Conservation (phyloP, 2,797 vertebrate species). For the Acipenser oxyrinchus region DNA sequence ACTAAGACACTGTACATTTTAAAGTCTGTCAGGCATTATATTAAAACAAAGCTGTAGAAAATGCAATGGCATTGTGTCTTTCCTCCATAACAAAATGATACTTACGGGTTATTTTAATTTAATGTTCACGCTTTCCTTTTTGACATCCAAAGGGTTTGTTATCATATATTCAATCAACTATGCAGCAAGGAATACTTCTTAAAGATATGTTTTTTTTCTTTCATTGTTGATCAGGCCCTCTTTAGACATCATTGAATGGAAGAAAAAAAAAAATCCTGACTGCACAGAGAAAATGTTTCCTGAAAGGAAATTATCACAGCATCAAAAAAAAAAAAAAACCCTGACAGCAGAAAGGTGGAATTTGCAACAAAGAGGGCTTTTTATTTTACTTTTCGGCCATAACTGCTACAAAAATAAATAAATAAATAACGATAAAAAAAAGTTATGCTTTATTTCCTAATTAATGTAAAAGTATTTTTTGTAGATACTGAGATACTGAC, state of each 20-base stretch:
- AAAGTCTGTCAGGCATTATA: constrained; percentile 15
- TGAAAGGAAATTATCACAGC: constrained; percentile 31
- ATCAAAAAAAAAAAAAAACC: constrained; percentile 38
- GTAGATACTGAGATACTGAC: constrained; percentile 34
- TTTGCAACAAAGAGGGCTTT: constrained; percentile 38
- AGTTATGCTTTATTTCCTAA: constrained; percentile 36
- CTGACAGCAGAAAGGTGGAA: constrained; percentile 49
- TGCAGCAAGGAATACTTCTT: constrained; percentile 39
- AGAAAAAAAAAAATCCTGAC: constrained; percentile 14
- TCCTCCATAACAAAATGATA: constrained; percentile 15
- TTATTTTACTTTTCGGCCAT: constrained; percentile 43
- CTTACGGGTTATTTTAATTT: constrained; percentile 14
- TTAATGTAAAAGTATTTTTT: constrained; percentile 38
- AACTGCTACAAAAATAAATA: constrained; percentile 61
- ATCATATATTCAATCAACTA: constrained; percentile 39
- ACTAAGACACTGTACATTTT: background rate
- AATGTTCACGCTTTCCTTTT: constrained; percentile 20
- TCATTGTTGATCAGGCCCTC: constrained; percentile 47
- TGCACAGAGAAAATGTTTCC: constrained; percentile 22
- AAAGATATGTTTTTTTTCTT: constrained; percentile 31
- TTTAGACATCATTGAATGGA: constrained; percentile 23
- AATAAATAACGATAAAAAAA: too few relatives aligned
- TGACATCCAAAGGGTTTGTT: constrained; percentile 31
- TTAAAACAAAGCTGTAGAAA: constrained; percentile 1
- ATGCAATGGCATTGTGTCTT: constrained; percentile 2